Percentiles rank a stretch among this genome's conserved stretches.
These are phyloP conservation scores for Beris morrisii DNA, from an alignment of 2,888 invertebrate genomes.

Conservation along the genomic window DNA sequence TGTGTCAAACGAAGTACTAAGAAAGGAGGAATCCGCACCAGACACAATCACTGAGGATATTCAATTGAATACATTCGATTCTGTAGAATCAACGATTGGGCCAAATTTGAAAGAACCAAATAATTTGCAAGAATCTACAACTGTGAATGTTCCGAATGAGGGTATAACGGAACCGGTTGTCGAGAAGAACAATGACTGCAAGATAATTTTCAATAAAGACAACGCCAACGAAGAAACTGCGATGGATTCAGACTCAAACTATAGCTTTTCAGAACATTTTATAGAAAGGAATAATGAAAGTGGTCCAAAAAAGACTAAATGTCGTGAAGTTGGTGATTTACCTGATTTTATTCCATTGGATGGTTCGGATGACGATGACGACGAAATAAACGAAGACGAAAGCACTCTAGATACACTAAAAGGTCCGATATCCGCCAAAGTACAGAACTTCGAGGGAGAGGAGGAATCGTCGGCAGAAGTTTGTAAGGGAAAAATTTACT, in stretches of 20 bases:
- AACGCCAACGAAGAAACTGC: neutral
- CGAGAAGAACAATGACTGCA: neutral
- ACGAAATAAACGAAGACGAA: neutral
- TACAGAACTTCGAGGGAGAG: neutral
- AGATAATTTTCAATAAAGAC: neutral
- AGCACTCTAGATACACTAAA: neutral
- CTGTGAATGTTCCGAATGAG: neutral
- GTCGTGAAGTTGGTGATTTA: conserved; percentile 45
- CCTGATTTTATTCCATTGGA: conserved; percentile 51
- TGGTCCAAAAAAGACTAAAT: neutral
- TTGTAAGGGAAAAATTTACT: conserved; percentile 58
- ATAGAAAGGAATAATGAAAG: conserved; percentile 35
- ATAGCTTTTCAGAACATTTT: conserved; percentile 55
- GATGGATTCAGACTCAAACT: conserved; percentile 54
- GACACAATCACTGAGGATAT: neutral
- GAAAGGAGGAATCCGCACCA: neutral
- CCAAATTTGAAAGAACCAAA: neutral
- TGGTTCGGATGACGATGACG: conserved; percentile 12
- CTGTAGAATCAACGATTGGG: neutral
- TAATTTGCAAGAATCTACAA: neutral
- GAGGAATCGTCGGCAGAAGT: conserved; percentile 44
- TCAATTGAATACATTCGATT: conserved; percentile 6
- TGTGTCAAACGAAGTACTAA: neutral
- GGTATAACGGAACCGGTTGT: neutral
- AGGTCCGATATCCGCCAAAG: neutral